Evolutionary conservation across 1,140 invertebrate species (phyloP).

Genomic region (Zaprionus nigranus): DNA sequence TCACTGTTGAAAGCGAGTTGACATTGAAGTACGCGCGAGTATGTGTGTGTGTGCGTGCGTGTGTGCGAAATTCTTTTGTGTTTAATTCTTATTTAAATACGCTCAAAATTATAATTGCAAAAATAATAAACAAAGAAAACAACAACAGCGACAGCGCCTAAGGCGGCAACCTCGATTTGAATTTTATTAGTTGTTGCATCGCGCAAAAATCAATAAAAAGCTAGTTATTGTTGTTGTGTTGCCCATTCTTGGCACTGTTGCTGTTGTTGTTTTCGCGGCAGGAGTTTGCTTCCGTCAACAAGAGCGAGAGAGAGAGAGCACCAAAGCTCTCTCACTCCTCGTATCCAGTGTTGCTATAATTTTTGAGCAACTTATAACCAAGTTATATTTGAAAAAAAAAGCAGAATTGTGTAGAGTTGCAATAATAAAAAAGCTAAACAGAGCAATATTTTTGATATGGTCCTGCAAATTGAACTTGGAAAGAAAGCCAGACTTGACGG

Average conservation of each 20-base stretch:
- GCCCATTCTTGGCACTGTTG: constrained; percentile 29
- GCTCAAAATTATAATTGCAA: constrained; percentile 62
- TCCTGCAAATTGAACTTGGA: no score
- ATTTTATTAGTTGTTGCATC: constrained; percentile 55
- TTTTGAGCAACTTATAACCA: no score
- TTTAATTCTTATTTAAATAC: constrained; percentile 50
- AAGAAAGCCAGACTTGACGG: no score
- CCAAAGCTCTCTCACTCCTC: constrained; percentile 26
- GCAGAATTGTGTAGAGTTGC: no score
- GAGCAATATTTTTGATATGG: no score
- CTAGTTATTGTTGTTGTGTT: constrained; percentile 55
- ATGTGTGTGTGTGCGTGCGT: constrained; percentile 32
- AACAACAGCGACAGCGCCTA: constrained; percentile 22
- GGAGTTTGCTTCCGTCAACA: constrained; percentile 72
- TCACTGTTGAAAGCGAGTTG: constrained; percentile 57
- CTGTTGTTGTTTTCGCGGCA: constrained; percentile 39
- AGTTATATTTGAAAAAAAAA: no score
- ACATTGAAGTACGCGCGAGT: constrained; percentile 64
- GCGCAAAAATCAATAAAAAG: constrained; percentile 73
- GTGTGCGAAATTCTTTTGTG: constrained; percentile 77
- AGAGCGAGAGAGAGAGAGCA: constrained; percentile 14
- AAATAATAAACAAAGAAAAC: constrained; percentile 45
- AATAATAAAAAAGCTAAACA: no score
- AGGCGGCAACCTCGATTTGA: constrained; percentile 33
- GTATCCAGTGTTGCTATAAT: background rate